These are phyloP conservation scores for Hofmannophila pseudospretella DNA, from an alignment of 2,888 invertebrate species.

Conservation along the genomic window DNA sequence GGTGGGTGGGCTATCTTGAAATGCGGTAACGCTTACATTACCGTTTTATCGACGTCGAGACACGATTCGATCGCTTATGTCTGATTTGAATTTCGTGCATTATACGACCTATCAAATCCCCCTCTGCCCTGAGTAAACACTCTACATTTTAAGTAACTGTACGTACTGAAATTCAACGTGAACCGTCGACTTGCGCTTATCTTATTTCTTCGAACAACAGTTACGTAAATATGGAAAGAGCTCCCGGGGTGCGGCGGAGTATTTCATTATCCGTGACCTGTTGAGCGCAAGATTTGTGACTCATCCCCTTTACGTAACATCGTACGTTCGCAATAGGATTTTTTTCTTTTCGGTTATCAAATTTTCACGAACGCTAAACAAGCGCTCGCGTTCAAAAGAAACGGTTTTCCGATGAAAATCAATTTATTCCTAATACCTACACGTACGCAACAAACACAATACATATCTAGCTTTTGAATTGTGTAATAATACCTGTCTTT, in stretches of 20 bases:
- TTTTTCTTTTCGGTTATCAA: conserved; percentile 31
- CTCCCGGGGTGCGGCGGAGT: conserved; percentile 55
- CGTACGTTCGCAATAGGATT: conserved; percentile 30
- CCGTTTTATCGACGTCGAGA: conserved; percentile 34
- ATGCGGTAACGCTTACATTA: too few species aligned
- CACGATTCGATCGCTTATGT: conserved; percentile 59
- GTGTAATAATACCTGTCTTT: too few species aligned
- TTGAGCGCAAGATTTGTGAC: conserved; percentile 66
- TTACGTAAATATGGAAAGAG: conserved; percentile 65
- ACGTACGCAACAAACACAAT: background rate
- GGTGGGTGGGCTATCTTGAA: too few species aligned
- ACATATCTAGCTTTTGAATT: too few species aligned
- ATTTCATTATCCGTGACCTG: conserved; percentile 73
- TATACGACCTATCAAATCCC: conserved; percentile 48
- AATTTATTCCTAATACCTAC: conserved; percentile 3
- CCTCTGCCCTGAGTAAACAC: conserved; percentile 51
- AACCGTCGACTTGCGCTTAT: conserved; percentile 52
- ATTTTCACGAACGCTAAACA: conserved; percentile 22
- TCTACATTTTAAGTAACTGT: conserved; percentile 54
- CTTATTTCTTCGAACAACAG: conserved; percentile 58
- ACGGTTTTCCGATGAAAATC: conserved; percentile 15
- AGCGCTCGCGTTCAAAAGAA: conserved; percentile 8
- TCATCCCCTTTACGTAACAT: conserved; percentile 50
- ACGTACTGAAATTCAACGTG: conserved; percentile 47
- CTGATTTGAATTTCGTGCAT: conserved; percentile 71